A percentile compares a stretch with the other conserved stretches of the same genome.
Conservation (phyloP, 2,888 invertebrate genomes). For the Cerceris ruficornis region DNA sequence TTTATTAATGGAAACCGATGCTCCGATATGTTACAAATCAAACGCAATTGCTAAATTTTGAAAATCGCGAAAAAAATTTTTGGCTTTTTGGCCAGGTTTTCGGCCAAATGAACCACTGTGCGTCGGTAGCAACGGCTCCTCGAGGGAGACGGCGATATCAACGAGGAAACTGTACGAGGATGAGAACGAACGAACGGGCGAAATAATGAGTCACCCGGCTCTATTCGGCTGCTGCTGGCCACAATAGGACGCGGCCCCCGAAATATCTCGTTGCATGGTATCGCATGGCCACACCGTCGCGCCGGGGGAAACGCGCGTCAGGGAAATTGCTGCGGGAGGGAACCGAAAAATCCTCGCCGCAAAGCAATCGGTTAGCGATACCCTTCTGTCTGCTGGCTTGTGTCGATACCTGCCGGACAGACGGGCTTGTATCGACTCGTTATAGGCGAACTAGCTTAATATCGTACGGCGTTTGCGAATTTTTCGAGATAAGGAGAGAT, state of each 20-base stretch:
- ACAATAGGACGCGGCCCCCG: slow-evolving; percentile 58
- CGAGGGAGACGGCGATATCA: slow-evolving; percentile 28
- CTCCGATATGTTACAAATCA: too few relatives aligned
- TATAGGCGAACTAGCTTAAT: not conserved
- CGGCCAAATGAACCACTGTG: not conserved
- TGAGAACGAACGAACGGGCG: slow-evolving; percentile 72
- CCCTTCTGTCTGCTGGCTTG: not conserved
- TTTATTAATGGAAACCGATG: too few relatives aligned
- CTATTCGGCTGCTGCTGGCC: slow-evolving; percentile 53
- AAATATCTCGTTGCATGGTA: slow-evolving; percentile 63
- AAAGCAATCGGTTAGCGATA: slow-evolving; percentile 22
- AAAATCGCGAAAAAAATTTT: too few relatives aligned
- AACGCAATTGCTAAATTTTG: too few relatives aligned
- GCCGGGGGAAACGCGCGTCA: not conserved
- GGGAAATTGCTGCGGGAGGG: slow-evolving; percentile 12
- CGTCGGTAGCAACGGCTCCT: slow-evolving; percentile 23
- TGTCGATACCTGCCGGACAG: not conserved
- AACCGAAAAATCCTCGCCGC: slow-evolving; percentile 18
- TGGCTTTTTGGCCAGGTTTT: too few relatives aligned
- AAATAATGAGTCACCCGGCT: slow-evolving; percentile 79
- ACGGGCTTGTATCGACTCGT: slow-evolving; percentile 2
- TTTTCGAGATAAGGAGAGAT: too few relatives aligned
- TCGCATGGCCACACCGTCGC: not conserved
- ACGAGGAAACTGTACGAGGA: slow-evolving; percentile 61
- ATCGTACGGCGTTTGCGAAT: too few relatives aligned